These are phyloP conservation scores for Rhagologus leucostigma DNA, from an alignment of 2,113 vertebrate genomes.

Conservation along the genomic window DNA sequence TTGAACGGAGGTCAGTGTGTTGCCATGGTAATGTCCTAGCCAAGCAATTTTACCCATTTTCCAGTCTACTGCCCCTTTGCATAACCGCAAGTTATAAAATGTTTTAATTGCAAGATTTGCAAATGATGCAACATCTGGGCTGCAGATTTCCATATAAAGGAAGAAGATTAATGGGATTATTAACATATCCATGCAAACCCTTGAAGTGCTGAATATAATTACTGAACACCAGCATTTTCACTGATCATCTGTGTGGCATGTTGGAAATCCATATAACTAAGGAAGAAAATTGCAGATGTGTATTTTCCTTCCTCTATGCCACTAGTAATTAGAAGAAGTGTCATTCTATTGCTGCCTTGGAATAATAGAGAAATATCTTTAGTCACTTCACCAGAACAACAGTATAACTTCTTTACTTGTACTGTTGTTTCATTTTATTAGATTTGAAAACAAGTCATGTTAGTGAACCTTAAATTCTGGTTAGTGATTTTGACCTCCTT, in stretches of 20 bases:
- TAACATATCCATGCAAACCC: slow-evolving; percentile 78
- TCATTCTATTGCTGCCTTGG: not conserved
- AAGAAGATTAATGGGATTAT: slow-evolving; percentile 83
- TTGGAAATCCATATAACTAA: not conserved
- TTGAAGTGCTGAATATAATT: slow-evolving; percentile 75
- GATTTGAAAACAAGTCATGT: not conserved
- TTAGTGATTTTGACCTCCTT: not conserved
- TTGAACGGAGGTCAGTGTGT: slow-evolving; percentile 76
- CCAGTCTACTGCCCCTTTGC: slow-evolving; percentile 76
- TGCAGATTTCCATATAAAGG: slow-evolving; percentile 77
- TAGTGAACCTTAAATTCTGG: not conserved
- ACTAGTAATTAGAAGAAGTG: not conserved
- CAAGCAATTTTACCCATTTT: slow-evolving; percentile 81
- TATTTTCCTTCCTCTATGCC: not conserved
- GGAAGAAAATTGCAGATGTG: slow-evolving; percentile 1
- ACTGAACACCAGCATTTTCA: slow-evolving; percentile 57
- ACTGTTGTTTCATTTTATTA: not conserved
- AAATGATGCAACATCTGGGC: slow-evolving; percentile 84
- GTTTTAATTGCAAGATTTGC: slow-evolving; percentile 81
- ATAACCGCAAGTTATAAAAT: slow-evolving; percentile 76
- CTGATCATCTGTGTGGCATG: not conserved
- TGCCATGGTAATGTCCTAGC: slow-evolving; percentile 78
- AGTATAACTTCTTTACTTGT: not conserved
- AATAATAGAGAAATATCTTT: not conserved
- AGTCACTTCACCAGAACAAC: not conserved